These are phyloP conservation scores for Microplitis manilae DNA, from an alignment of 2,888 invertebrate genomes.

Conservation along the genomic window DNA sequence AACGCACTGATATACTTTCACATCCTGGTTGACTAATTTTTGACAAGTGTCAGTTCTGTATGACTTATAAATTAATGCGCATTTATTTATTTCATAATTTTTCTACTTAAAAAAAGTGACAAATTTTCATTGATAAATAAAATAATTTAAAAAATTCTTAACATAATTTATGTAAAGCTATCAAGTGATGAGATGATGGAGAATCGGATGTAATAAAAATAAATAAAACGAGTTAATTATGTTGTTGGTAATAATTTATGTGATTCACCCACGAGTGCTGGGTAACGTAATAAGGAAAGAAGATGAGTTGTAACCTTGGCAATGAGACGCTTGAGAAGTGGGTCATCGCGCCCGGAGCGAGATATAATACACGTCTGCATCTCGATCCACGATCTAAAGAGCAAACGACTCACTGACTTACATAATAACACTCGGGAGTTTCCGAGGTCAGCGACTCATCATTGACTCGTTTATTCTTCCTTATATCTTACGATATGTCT, in stretches of 20 bases:
- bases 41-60: background rate
- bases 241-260: constrained; percentile 6
- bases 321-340: constrained; percentile 50
- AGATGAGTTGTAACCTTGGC: constrained; percentile 62
- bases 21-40: constrained; percentile 43
- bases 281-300: constrained; percentile 46
- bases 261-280: constrained; percentile 46
- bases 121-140: no score
- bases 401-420: constrained; percentile 44
- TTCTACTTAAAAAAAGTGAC: background rate
- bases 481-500: constrained; percentile 32
- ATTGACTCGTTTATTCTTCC: constrained; percentile 26
- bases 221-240: background rate
- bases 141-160: background rate
- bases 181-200: background rate
- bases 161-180: background rate
- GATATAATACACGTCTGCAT: constrained; percentile 50
- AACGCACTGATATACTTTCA: constrained; percentile 43
- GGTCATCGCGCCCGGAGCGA: constrained; percentile 48
- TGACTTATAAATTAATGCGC: background rate
- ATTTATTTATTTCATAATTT: background rate
- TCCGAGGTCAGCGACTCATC: constrained; percentile 55
- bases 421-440: constrained; percentile 46
- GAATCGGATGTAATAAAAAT: background rate
- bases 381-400: constrained; percentile 53